Evolutionary conservation across 2,888 invertebrate genomes (phyloP).

Genomic region (Acheta domesticus): DNA sequence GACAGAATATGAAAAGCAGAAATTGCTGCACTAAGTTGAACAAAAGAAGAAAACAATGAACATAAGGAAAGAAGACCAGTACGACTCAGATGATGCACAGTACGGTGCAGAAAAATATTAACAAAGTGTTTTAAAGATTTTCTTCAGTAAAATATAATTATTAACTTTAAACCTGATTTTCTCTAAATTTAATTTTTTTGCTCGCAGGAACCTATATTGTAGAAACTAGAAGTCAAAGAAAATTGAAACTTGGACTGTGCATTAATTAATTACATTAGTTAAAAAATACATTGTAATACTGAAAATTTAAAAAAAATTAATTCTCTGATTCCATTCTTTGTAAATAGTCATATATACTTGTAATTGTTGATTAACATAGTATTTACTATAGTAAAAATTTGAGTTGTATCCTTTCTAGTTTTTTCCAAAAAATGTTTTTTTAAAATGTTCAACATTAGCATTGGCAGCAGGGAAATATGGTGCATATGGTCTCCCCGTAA

Average conservation of each 20-base stretch:
- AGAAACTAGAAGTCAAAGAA: background rate
- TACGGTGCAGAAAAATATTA: background rate
- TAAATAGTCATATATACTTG: too few relatives aligned
- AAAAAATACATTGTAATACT: too few relatives aligned
- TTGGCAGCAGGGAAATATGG: too few relatives aligned
- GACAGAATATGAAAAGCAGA: background rate
- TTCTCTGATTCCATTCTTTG: too few relatives aligned
- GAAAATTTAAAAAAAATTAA: too few relatives aligned
- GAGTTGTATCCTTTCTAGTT: too few relatives aligned
- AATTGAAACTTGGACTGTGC: background rate
- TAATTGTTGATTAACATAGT: too few relatives aligned
- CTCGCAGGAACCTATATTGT: background rate
- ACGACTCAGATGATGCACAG: background rate
- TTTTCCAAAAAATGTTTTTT: too few relatives aligned
- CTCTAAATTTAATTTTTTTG: background rate
- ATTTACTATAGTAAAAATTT: too few relatives aligned
- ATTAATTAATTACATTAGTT: background rate
- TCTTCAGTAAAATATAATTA: background rate
- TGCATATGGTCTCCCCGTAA: too few relatives aligned
- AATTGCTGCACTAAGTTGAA: background rate
- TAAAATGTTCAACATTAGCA: too few relatives aligned
- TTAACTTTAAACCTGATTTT: background rate
- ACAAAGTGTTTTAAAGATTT: background rate
- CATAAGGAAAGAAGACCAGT: background rate
- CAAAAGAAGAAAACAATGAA: background rate